Percentiles rank a stretch among this genome's conserved stretches.
Conservation (phyloP, 2,888 invertebrate genomes). For the Drosophila lacicola region DNA sequence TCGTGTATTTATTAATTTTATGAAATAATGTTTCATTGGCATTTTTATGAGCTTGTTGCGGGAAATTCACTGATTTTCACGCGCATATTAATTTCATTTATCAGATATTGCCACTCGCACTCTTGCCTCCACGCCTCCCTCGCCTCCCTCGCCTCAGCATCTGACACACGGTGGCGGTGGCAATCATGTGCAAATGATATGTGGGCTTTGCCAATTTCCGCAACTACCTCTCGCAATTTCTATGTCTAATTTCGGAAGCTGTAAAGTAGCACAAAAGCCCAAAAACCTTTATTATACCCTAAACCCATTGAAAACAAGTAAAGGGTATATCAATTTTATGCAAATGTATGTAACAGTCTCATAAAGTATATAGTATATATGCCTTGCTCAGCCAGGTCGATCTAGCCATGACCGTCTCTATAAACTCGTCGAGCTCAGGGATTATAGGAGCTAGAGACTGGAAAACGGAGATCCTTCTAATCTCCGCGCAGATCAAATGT, state of each 20-base stretch:
- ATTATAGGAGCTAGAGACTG: no score
- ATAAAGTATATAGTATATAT: no score
- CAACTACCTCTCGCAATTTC: conserved; percentile 41
- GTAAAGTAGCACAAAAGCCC: conserved; percentile 46
- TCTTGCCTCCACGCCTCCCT: neutral
- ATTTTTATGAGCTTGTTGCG: conserved; percentile 1
- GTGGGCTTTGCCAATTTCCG: conserved; percentile 27
- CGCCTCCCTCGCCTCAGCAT: neutral
- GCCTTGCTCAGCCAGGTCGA: no score
- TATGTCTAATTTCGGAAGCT: conserved; percentile 57
- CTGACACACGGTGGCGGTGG: neutral
- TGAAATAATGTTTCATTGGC: neutral
- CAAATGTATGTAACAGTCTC: no score
- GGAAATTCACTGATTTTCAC: conserved; percentile 18
- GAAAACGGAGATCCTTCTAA: no score
- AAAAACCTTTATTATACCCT: neutral
- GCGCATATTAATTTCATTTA: conserved; percentile 23
- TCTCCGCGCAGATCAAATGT: no score
- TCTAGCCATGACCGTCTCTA: no score
- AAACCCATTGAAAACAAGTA: no score
- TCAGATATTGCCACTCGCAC: conserved; percentile 14
- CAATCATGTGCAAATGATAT: conserved; percentile 41
- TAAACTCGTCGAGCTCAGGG: no score
- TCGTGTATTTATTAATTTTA: neutral
- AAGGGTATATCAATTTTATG: no score